Percentiles rank a stretch among this genome's conserved stretches.
phyloP scores from a whole-genome alignment of 2,888 invertebrate species.

The Eulithis testata region DNA sequence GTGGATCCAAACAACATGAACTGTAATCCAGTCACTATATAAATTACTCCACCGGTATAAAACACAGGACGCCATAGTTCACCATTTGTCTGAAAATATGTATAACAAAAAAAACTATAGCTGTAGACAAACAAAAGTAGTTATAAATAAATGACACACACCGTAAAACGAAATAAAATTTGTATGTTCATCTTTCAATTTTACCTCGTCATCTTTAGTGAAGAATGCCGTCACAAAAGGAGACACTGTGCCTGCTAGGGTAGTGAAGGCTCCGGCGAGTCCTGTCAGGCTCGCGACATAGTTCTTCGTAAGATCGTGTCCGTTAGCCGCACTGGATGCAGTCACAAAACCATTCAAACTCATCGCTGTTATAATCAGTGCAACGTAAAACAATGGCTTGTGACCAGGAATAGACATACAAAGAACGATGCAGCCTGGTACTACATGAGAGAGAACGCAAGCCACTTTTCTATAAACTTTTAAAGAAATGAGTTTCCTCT shows the following conservation, averaged over 20 bases:
- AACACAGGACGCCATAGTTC: slow-evolving; percentile 87
- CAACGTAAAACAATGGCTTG: slow-evolving; percentile 61
- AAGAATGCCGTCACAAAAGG: slow-evolving; percentile 85
- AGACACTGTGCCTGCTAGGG: slow-evolving; percentile 86
- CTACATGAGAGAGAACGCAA: slow-evolving; percentile 67
- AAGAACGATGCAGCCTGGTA: slow-evolving; percentile 53
- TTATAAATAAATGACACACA: too few species aligned
- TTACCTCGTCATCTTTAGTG: slow-evolving; percentile 66
- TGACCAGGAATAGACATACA: slow-evolving; percentile 38
- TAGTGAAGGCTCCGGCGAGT: slow-evolving; percentile 82
- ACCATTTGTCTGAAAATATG: slow-evolving; percentile 84
- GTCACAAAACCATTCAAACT: slow-evolving; percentile 81
- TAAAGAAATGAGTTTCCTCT: slow-evolving; percentile 33
- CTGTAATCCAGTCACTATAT: slow-evolving; percentile 84
- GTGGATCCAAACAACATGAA: slow-evolving; percentile 87
- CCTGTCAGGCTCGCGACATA: slow-evolving; percentile 87
- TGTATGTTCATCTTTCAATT: too few species aligned
- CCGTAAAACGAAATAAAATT: too few species aligned
- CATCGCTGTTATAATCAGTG: slow-evolving; percentile 81
- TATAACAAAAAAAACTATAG: slow-evolving; percentile 33
- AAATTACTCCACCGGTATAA: slow-evolving; percentile 85
- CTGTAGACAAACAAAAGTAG: too few species aligned
- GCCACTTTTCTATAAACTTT: slow-evolving; percentile 25
- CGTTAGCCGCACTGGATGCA: slow-evolving; percentile 70
- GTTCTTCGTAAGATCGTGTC: slow-evolving; percentile 87